Evolutionary conservation across 2,113 vertebrate species (phyloP).

Genomic region (Myxocyprinus asiaticus): DNA sequence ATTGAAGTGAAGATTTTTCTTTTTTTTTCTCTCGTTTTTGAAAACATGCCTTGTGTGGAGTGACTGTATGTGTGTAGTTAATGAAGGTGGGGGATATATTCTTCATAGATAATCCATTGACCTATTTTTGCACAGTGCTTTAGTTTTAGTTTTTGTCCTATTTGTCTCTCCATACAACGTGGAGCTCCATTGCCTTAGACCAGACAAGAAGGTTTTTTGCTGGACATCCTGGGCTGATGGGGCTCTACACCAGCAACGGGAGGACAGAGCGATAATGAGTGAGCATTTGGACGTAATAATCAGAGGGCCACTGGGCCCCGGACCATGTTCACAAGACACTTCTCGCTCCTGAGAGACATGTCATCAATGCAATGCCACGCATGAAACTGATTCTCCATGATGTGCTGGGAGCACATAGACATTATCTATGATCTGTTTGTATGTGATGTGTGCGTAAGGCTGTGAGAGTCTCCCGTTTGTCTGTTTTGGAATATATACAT

Average conservation of each 20-base stretch:
- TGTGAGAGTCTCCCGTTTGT: slow-evolving; percentile 46
- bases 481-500: slow-evolving; percentile 33
- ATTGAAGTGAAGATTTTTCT: slow-evolving; percentile 41
- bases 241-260: slow-evolving; percentile 46
- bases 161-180: not conserved
- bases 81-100: slow-evolving; percentile 6
- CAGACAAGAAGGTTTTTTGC: slow-evolving; percentile 36
- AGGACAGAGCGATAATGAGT: not conserved
- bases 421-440: slow-evolving; percentile 14
- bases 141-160: slow-evolving; percentile 14
- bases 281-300: not conserved
- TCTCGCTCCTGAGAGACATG: not conserved
- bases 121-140: slow-evolving; percentile 17
- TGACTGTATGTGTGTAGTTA: slow-evolving; percentile 65
- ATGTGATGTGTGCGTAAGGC: slow-evolving; percentile 27
- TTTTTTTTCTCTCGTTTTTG: slow-evolving; percentile 23
- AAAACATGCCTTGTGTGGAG: slow-evolving; percentile 55
- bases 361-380: slow-evolving; percentile 22
- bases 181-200: slow-evolving; percentile 43
- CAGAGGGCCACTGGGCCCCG: too few species aligned
- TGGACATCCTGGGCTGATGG: slow-evolving; percentile 27
- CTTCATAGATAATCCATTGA: slow-evolving; percentile 7
- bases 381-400: slow-evolving; percentile 32
- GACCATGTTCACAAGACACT: not conserved
- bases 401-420: slow-evolving; percentile 37